Conservation (phyloP, 2,113 vertebrate species). For the Lophura nycthemera region DNA sequence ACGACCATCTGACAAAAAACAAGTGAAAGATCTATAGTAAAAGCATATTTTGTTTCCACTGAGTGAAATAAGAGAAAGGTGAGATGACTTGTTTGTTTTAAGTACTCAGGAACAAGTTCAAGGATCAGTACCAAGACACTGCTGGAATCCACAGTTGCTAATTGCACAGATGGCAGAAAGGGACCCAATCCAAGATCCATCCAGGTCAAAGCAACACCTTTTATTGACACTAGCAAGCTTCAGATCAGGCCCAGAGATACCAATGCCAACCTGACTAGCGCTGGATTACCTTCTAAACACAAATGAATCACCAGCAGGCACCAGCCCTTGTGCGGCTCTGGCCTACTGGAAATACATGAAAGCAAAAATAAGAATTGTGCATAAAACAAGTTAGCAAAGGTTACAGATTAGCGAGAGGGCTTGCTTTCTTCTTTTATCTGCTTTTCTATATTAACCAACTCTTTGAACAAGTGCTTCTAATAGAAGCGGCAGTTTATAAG, state of each 20-base stretch:
- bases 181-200: not conserved
- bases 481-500: not conserved
- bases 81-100: not conserved
- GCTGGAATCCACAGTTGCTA: not conserved
- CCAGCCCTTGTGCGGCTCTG: fast-evolving
- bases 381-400: not conserved
- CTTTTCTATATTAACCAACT: not conserved
- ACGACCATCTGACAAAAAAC: not conserved
- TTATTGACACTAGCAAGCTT: fast-evolving
- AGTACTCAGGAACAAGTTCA: not conserved
- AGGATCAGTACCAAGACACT: not conserved
- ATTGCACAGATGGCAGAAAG: constrained; percentile 14
- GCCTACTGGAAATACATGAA: not conserved
- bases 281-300: not conserved
- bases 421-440: not conserved
- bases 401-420: not conserved
- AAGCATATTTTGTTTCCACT: not conserved
- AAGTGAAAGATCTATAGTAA: not conserved
- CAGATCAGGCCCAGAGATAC: not conserved
- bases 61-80: not conserved
- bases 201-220: not conserved
- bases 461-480: not conserved
- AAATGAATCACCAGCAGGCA: not conserved
- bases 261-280: not conserved
- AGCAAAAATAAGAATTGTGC: fast-evolving